Base-by-base conservation (phyloP, 64 coral and sea anemone genomes). In the Porites australiensis region DNA sequence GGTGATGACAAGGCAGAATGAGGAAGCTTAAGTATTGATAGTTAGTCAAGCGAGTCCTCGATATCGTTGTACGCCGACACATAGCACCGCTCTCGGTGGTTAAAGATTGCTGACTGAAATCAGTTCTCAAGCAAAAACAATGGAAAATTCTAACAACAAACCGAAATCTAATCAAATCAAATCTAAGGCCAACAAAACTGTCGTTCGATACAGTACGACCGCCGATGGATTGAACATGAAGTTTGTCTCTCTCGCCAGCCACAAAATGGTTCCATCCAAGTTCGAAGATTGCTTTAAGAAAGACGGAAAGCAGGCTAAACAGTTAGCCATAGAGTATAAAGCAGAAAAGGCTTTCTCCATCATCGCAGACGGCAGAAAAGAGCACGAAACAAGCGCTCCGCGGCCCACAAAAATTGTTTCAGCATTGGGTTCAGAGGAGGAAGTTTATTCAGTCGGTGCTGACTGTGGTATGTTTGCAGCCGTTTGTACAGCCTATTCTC, bases 401-500 rank as follows among this genome's bases (percentile, higher is more conserved):
- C 27, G 27, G 27, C 27, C 62, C 18, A 19, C 13, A 64, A 16
- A 64, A n/a, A 51, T 87, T 51, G 53, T 73, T 45, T 57, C 86
- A 1, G 79, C 86, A 2, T 11, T 96, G 15, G 94, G 94, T 8
- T 96, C 94, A 57, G 54, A 88, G 14, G 94, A 96, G 50, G 74
- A 0, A 9, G 86, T 96, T 22, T 92, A 89, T 59, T 58, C 79
- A 2, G 22, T 59, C 13, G 72, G 44, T 15, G 50, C 6, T 9
- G 86, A 96, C 45, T 88, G 58, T 78, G 92, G 95, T 3, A 79
- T 98, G n/a, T 94, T 98, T 44, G 88, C 81, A 2, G 63, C 95
- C 18, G 71, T 97, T 49, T 3, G 90, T 6, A 90, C 74, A n/a
- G 95, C 95, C 12, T 96, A 96, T 65, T 90, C 86, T 59, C 44